Base-by-base conservation (phyloP, 2,888 invertebrate genomes). In the Cryptophagus acutangulus region DNA sequence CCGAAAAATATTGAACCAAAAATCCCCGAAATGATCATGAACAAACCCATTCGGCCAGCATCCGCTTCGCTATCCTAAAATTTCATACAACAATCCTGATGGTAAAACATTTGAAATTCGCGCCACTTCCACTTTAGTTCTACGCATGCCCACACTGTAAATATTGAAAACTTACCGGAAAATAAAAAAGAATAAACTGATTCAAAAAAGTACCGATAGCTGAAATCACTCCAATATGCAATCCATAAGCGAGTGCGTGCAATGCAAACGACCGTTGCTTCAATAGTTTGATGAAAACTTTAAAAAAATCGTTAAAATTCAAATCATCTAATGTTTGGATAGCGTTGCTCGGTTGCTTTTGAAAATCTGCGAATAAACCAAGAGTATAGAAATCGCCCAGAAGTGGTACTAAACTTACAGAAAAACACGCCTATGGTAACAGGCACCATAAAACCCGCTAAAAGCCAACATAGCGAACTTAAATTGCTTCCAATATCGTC, bases 191-290 rank as follows among this genome's bases (percentile, higher is more conserved):
- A 16, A 96, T 79, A 58, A 94, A 82, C 69, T 86, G 84, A 67
- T 91, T 93, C 36, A 96, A 78, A 28, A 94, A 77, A 0, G 96
- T 96, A 1, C 93, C 92, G 52, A 96, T 86, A 17, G 93, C 94
- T 65, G 95, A 94, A 70, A 93, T 96, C 2, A 87, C 87, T 1
- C 94, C 95, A n/a, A 93, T 89, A 71, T 94, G 96, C 59, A 94
- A 80, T 1, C 93, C 92, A 62, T 93, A 94, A 2, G 91, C 88
- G 36, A 88, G 61, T 35, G 87, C 75, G 17, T 93, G 77, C 20
- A 91, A 70, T 17, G 87, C 70, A 65, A 91, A 94, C 61, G 86
- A 84, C 17, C 75, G 70, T 69, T 77, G 78, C 51, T 76, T 78
- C 52, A 87, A 62, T 26, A 95, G 76, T 53, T 81, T 78, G 67